Percentiles rank a stretch among this genome's conserved stretches.
Evolutionary conservation across 2,888 invertebrate species (phyloP).

Genomic region (Atrina japonica): DNA sequence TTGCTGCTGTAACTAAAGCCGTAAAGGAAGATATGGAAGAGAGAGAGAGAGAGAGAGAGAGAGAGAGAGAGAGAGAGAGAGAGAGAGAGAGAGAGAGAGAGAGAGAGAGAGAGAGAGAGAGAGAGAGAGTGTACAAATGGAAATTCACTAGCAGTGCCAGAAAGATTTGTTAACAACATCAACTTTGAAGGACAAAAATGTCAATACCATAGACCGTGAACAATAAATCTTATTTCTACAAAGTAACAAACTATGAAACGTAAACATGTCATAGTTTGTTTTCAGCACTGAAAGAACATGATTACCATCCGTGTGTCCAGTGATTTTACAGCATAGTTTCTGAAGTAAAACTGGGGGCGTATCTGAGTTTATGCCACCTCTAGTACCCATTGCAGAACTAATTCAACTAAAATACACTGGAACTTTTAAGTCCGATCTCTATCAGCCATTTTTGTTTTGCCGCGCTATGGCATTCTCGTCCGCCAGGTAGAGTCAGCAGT

Average conservation of each 20-base stretch:
- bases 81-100: no score
- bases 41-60: no score
- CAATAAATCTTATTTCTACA: not conserved
- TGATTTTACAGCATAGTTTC: slow-evolving; percentile 68
- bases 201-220: no score
- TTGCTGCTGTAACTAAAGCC: no score
- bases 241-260: not conserved
- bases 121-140: no score
- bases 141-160: no score
- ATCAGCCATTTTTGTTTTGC: slow-evolving; percentile 49
- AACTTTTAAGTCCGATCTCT: not conserved
- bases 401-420: not conserved
- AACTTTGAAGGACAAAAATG: no score
- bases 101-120: no score
- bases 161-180: no score
- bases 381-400: slow-evolving; percentile 23
- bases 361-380: slow-evolving; percentile 47
- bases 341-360: slow-evolving; percentile 57
- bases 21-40: no score
- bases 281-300: not conserved
- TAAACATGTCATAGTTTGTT: slow-evolving; percentile 35
- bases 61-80: no score
- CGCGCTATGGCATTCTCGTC: slow-evolving; percentile 36
- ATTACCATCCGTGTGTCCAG: slow-evolving; percentile 65
- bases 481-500: not conserved